Conservation (phyloP, 2,113 vertebrate genomes). For the Cynocephalus volans region DNA sequence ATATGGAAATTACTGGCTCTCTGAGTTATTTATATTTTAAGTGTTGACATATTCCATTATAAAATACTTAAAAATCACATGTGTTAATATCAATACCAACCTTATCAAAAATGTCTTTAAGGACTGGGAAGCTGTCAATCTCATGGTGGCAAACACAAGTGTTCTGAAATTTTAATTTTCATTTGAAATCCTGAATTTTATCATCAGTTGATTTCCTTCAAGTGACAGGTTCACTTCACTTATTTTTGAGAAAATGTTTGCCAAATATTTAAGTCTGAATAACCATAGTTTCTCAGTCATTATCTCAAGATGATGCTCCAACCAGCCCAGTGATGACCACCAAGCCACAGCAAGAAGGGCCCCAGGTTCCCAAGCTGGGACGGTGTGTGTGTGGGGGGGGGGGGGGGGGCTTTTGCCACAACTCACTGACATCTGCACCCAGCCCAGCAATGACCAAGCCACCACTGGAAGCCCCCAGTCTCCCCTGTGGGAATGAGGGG, state of each 20-base stretch:
- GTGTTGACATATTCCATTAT: slow-evolving; percentile 25
- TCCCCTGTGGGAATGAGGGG: no score
- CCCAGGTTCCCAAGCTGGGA: no score
- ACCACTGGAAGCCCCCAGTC: no score
- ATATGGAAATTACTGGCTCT: slow-evolving; percentile 13
- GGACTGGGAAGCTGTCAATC: background rate
- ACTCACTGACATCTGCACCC: no score
- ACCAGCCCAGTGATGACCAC: no score
- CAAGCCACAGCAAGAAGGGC: no score
- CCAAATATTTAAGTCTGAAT: background rate
- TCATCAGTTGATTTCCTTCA: slow-evolving; percentile 50
- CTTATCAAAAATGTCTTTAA: slow-evolving; percentile 47
- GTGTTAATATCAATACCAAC: background rate
- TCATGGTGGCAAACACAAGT: background rate
- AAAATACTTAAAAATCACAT: slow-evolving; percentile 50
- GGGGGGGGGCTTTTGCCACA: no score
- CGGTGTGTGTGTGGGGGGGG: no score
- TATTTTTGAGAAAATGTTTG: slow-evolving; percentile 26
- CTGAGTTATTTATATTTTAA: slow-evolving; percentile 4
- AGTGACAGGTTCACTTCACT: background rate
- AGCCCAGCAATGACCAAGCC: no score
- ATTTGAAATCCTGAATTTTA: slow-evolving; percentile 57
- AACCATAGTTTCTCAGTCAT: background rate
- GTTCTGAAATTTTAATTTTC: background rate
- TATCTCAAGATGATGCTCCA: slow-evolving; percentile 19